Evolutionary conservation across 2,797 vertebrate genomes (phyloP).

Genomic region (Aphelocoma californica): DNA sequence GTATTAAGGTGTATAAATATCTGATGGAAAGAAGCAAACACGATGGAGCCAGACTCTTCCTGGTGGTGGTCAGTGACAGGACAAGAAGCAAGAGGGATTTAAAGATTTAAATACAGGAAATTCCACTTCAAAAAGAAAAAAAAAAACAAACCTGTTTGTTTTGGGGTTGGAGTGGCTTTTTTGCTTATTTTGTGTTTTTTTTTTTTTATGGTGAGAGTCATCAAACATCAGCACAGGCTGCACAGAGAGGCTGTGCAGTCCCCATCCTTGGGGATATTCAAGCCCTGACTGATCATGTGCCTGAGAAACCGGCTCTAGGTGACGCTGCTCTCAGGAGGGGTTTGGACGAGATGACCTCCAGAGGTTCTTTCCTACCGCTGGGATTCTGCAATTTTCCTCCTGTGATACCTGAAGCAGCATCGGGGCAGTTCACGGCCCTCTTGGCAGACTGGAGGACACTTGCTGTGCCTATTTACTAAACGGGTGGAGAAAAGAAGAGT

Average conservation of each 20-base stretch:
- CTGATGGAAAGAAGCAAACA: not conserved
- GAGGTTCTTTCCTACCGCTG: not conserved
- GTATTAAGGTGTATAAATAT: not conserved
- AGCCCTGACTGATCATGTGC: not conserved
- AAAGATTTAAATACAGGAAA: not conserved
- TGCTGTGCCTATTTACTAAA: not conserved
- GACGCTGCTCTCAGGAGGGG: not conserved
- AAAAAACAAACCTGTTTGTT: not conserved
- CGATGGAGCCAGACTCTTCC: accelerated
- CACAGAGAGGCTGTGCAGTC: not conserved
- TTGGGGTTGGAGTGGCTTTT: not conserved
- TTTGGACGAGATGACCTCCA: not conserved
- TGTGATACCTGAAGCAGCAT: not conserved
- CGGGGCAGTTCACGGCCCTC: not conserved
- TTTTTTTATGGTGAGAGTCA: not conserved
- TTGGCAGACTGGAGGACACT: not conserved
- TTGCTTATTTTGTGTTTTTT: not conserved
- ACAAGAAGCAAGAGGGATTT: not conserved
- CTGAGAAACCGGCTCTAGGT: not conserved
- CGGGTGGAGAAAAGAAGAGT: not conserved
- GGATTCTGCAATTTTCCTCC: not conserved
- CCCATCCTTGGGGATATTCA: not conserved
- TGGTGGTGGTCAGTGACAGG: not conserved
- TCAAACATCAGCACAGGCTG: not conserved
- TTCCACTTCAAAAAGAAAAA: not conserved